Evolutionary conservation across 2,797 vertebrate species (phyloP), one percentile per base, ranked within the genome.

Genomic region (Betta splendens): DNA sequence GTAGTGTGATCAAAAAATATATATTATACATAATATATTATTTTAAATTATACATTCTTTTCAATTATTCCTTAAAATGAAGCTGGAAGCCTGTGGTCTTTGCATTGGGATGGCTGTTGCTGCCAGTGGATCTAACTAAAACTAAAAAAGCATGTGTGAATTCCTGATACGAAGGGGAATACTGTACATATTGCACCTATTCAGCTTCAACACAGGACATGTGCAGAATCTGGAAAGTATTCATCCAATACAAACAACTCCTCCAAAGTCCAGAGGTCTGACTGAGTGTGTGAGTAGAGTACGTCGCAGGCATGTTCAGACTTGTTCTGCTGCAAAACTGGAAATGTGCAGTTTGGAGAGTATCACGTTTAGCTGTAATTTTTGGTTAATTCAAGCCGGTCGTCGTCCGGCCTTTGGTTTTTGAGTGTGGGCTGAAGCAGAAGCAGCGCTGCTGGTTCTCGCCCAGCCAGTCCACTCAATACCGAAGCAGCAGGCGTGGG

Each of bases 401-500:
- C 9, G n/a, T 35, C 55, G 38, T 67, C 29, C 39, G 44, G 32
- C 26, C 15, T 11, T 20, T 15, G 20, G 13, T 21, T 25, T 50
- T 38, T 4, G 16, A 18, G 2, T 9, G 7, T 9, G 9, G 7
- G 37, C 56, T 36, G 25, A 17, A 21, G 42, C 42, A 62, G 35
- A 38, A 40, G 45, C 37, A 35, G 56, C 4, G 4, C 44, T 11
- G 23, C 10, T 50, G 37, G 18, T 45, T 64, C 38, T 59, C 32
- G 38, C 40, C 32, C 61, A 40, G 43, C 50, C 37, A 31, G 54
- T n/a, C 37, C 48, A 40, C 67, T 72, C 75, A 36, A 72, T 77
- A 64, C 25, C 25, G 37, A 31, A 59, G 75, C 61, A 35, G 66
- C 69, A 33, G 74, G 79, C 52, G 80, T 87, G 85, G 74, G 80